Evolutionary conservation across 1,140 invertebrate genomes (phyloP).

Genomic region (Macrosteles quadrilineatus): DNA sequence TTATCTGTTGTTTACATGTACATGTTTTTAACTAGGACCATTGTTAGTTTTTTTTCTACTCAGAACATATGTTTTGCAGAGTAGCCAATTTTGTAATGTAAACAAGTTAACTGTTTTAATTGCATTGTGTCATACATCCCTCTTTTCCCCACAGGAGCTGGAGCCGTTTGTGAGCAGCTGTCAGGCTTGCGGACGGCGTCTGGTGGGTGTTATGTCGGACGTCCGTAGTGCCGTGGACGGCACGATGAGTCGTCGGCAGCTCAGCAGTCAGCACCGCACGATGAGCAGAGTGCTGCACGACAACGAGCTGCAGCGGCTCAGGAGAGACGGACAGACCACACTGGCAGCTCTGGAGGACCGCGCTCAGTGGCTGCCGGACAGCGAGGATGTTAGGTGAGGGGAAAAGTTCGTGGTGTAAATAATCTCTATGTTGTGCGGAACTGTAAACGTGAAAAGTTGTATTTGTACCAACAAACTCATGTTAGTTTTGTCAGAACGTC

Average conservation of each 20-base stretch:
- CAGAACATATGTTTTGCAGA: too few species aligned
- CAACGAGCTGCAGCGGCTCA: slow-evolving; percentile 54
- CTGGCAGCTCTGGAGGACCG: slow-evolving; percentile 54
- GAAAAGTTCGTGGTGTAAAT: too few species aligned
- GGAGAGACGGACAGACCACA: slow-evolving; percentile 52
- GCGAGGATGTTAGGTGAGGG: slow-evolving; percentile 48
- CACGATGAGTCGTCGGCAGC: slow-evolving; percentile 48
- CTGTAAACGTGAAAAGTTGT: too few species aligned
- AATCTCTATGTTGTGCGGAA: too few species aligned
- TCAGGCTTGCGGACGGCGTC: slow-evolving; percentile 52
- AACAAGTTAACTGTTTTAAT: too few species aligned
- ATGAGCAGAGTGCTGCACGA: slow-evolving; percentile 54
- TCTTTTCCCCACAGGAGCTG: slow-evolving; percentile 50
- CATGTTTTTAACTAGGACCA: too few species aligned
- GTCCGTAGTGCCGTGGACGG: slow-evolving; percentile 52
- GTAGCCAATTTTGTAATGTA: too few species aligned
- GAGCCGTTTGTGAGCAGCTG: slow-evolving; percentile 57
- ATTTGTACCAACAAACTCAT: too few species aligned
- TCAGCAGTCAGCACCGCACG: slow-evolving; percentile 56
- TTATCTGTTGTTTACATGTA: too few species aligned
- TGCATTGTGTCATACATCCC: too few species aligned
- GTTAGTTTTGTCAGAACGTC: too few species aligned
- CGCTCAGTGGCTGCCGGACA: slow-evolving; percentile 50
- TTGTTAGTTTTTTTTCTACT: too few species aligned
- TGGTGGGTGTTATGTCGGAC: slow-evolving; percentile 55